Evolutionary conservation across 2,888 invertebrate species (phyloP), one percentile per base, ranked within the genome.

Genomic region (Cyclophora punctaria): DNA sequence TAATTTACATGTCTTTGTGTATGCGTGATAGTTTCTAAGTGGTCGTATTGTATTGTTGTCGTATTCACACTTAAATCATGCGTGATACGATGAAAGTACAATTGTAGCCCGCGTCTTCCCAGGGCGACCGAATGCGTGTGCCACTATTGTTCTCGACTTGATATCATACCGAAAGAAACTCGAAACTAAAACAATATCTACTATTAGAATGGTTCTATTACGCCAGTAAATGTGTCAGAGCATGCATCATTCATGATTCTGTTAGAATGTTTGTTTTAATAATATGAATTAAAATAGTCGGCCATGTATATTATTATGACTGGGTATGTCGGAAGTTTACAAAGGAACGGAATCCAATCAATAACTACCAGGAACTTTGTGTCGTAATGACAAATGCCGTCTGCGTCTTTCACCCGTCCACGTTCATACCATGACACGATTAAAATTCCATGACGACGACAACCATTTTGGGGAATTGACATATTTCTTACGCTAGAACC

Each of bases 41-140:
- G 64, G 64, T 69, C 64, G 20, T 20, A 20, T 37, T 37, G 67
- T 69, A 78, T 81, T 84, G 81, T 83, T 73, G 67, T 69, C 54
- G 53, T 64, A 71, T 80, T 82, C 82, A 68, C 84, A 81, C 78
- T 80, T 83, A 80, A 80, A 84, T 84, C 82, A 84, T 76, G 79
- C 80, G 76, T 81, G 79, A 78, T 83, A 71, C 68, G 80, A 80
- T 81, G 84, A 86, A 85, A 83, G 82, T 80, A 74, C 78, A 74
- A 78, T 76, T 77, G 75, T 72, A 63, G 64, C 56, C 66, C 69
- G 53, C 59, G 76, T 81, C 80, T 84, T 84, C 84, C 78, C 83
- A 82, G 80, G 69, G 65, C 71, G 75, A 73, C 73, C 66, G 66
- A 66, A 69, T 69, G 69, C 70, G 64, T 62, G 67, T 63, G 62